Percentiles rank a stretch among this genome's conserved stretches.
phyloP scores from a whole-genome alignment of 2,113 vertebrate genomes.

The Probosciger aterrimus region DNA sequence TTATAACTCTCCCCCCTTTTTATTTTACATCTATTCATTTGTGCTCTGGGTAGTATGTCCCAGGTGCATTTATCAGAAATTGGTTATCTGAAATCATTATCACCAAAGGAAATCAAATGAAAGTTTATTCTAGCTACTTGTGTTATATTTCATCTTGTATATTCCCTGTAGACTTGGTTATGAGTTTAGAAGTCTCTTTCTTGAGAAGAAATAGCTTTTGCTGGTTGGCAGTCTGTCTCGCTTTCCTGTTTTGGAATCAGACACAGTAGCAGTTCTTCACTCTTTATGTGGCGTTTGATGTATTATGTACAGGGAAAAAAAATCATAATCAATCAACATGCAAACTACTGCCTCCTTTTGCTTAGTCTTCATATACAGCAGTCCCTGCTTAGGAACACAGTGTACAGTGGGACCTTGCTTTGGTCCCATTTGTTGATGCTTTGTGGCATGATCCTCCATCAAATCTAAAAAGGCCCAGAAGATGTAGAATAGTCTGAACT shows the following conservation, averaged over 20 bases:
- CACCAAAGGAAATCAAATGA: conserved; percentile 6
- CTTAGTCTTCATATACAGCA: not conserved
- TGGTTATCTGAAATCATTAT: not conserved
- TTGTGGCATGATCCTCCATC: not conserved
- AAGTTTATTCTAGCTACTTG: not conserved
- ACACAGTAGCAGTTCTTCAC: not conserved
- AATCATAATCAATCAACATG: not conserved
- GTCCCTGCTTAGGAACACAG: not conserved
- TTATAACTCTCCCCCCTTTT: not conserved
- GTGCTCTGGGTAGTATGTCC: not conserved
- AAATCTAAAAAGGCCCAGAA: not conserved
- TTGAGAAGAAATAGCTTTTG: not conserved
- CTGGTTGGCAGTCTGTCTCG: not conserved
- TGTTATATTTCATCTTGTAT: not conserved
- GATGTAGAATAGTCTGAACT: not conserved
- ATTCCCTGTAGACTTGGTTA: not conserved
- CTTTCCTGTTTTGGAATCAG: not conserved
- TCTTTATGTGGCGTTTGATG: not conserved
- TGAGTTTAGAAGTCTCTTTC: not conserved
- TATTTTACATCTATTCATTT: not conserved
- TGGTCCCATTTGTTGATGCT: not conserved
- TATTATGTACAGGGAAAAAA: not conserved
- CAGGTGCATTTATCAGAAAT: not conserved
- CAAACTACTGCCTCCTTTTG: not conserved
- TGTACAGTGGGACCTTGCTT: not conserved